Base-by-base conservation (phyloP, 2,888 invertebrate genomes). In the Abrostola tripartita region DNA sequence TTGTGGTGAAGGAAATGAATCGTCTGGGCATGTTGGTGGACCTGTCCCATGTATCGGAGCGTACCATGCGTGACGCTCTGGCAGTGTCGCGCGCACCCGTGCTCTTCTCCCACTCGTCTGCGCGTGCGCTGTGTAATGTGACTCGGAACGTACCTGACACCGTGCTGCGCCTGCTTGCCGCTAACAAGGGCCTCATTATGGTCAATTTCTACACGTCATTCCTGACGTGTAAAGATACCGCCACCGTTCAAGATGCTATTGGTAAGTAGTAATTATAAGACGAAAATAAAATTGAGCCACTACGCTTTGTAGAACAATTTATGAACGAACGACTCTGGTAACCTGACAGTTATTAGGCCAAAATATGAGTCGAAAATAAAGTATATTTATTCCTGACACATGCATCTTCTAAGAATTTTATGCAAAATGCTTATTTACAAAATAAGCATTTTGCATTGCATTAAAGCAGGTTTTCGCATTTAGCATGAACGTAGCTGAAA, bases 21-120 rank as follows among this genome's bases (percentile, higher is more conserved):
- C 96, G 98, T 5, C 95, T 98, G 68, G 98, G 98, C 37, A 98
- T 98, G 97, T 95, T 98, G 88, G 97, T 98, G 73, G 98, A 98
- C 88, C 90, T 97, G 77, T 97, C 97, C 7, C 97, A 98, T 91
- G 97, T 98, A 58, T 97, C 97, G 6, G 94, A 93, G 95, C 95
- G 96, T 60, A 98, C 98, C 37, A 98, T 98, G 98, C 95, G 96
- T 53, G 97, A 97, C 86, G 97, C 97, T 24, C 91, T 98, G 49
- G 95, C 96, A 37, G 96, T 96, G 67, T 96, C 97, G 40, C 96
- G 96, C 83, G 97, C 98, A 11, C 98, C 98, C 12, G 97, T 98
- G 75, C 96, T 98, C 75, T 98, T 97, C 94, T 98, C 97, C 51
- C 98, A 98, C 88, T 98, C 98, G 9, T 97, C 97, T 2, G 97